These are phyloP conservation scores for Antrozous pallidus DNA, from an alignment of 2,797 vertebrate species.

Conservation along the genomic window DNA sequence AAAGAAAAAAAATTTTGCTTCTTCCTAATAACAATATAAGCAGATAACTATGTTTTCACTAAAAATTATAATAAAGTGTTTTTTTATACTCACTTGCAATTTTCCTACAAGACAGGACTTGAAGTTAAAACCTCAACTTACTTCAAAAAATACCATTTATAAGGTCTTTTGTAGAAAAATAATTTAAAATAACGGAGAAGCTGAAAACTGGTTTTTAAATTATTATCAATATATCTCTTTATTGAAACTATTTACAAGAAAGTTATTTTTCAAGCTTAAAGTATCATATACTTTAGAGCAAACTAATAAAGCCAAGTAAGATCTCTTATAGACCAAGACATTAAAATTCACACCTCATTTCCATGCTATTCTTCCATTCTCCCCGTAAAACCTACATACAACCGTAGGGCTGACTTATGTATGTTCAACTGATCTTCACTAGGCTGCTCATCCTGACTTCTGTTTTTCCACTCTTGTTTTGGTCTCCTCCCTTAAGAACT, in stretches of 20 bases:
- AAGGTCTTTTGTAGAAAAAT: neutral
- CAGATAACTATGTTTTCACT: slow-evolving; percentile 18
- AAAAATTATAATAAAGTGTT: slow-evolving; percentile 30
- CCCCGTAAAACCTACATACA: neutral
- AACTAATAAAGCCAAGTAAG: slow-evolving; percentile 20
- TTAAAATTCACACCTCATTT: neutral
- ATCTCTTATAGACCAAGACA: neutral
- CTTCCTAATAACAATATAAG: neutral
- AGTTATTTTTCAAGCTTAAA: slow-evolving; percentile 19
- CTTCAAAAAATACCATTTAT: slow-evolving; percentile 18
- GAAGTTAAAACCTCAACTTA: slow-evolving; percentile 34
- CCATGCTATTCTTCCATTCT: neutral
- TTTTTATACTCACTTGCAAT: neutral
- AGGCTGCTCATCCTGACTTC: neutral
- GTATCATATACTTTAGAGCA: neutral
- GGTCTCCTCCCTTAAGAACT: slow-evolving; percentile 14
- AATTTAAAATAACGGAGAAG: slow-evolving; percentile 19
- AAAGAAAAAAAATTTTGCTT: slow-evolving; percentile 14
- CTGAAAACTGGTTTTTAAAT: slow-evolving; percentile 20
- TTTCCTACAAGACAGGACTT: neutral
- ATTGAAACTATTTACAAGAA: slow-evolving; percentile 9
- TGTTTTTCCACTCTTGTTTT: slow-evolving; percentile 19
- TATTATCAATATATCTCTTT: slow-evolving; percentile 4
- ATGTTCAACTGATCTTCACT: neutral
- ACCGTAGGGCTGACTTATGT: neutral